A percentile compares a stretch with the other conserved stretches of the same genome.
Conservation (phyloP, 2,888 invertebrate genomes). For the Phengaris alcon region DNA sequence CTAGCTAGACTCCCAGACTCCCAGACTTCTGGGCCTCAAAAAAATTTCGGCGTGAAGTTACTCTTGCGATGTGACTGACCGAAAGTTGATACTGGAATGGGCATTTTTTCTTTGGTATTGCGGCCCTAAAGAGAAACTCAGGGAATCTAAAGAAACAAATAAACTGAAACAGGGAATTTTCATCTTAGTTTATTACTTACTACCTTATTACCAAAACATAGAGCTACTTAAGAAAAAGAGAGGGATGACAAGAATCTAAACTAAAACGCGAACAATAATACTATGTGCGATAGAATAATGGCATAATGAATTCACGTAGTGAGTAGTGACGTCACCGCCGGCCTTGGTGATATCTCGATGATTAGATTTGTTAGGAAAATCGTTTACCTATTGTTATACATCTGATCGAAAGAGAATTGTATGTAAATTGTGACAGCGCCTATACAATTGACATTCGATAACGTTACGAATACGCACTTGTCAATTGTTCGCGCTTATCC, state of each 20-base stretch:
- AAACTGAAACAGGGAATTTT: neutral
- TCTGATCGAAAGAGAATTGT: neutral
- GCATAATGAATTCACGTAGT: neutral
- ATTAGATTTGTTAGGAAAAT: slow-evolving; percentile 19
- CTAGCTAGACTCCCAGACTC: too few relatives aligned
- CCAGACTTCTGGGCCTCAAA: too few relatives aligned
- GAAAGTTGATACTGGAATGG: too few relatives aligned
- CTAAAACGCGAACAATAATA: neutral
- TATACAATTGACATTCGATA: too few relatives aligned
- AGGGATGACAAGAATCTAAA: neutral
- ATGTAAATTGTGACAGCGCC: too few relatives aligned
- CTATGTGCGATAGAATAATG: neutral
- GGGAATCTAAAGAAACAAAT: too few relatives aligned
- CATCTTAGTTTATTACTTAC: neutral
- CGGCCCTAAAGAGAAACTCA: too few relatives aligned
- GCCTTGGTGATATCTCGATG: slow-evolving; percentile 12
- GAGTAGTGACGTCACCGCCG: neutral
- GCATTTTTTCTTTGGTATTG: too few relatives aligned
- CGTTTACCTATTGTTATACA: neutral
- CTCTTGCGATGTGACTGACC: too few relatives aligned
- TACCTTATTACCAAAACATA: neutral
- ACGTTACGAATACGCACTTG: too few relatives aligned
- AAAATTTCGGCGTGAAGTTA: too few relatives aligned
- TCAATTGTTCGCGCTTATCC: too few relatives aligned
- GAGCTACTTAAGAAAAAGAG: neutral